Conservation (phyloP, 2,113 vertebrate genomes). For the Syrmaticus mikado region DNA sequence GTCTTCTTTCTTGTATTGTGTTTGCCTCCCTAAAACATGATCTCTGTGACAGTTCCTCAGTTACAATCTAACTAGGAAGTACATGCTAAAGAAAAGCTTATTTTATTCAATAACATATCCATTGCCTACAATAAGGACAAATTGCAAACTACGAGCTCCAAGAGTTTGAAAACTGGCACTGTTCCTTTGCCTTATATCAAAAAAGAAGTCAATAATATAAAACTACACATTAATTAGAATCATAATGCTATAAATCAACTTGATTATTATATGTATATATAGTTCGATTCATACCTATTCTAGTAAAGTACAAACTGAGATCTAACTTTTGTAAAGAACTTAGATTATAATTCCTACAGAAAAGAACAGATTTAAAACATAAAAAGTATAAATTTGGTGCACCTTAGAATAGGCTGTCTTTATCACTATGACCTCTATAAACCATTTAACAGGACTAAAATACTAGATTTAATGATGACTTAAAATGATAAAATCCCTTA, state of each 20-base stretch:
- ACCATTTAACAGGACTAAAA: neutral
- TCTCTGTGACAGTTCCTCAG: neutral
- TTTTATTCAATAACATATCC: neutral
- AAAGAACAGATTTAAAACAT: neutral
- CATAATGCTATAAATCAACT: neutral
- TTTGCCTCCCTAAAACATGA: neutral
- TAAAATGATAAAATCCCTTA: conserved; percentile 1
- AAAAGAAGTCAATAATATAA: neutral
- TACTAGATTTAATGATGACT: neutral
- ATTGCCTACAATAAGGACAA: neutral
- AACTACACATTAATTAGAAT: neutral
- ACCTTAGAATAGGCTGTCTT: neutral
- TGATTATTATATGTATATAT: neutral
- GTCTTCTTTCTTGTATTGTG: neutral
- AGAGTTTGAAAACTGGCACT: neutral
- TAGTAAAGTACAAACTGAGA: neutral
- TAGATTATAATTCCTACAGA: neutral
- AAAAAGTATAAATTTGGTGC: neutral
- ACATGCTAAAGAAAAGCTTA: neutral
- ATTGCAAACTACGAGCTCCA: neutral
- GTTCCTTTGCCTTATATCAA: neutral
- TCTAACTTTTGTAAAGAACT: neutral
- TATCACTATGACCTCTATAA: neutral
- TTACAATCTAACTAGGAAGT: neutral
- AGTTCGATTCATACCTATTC: neutral